Base-by-base conservation (phyloP, 1,140 invertebrate species). In the Anastrepha ludens region DNA sequence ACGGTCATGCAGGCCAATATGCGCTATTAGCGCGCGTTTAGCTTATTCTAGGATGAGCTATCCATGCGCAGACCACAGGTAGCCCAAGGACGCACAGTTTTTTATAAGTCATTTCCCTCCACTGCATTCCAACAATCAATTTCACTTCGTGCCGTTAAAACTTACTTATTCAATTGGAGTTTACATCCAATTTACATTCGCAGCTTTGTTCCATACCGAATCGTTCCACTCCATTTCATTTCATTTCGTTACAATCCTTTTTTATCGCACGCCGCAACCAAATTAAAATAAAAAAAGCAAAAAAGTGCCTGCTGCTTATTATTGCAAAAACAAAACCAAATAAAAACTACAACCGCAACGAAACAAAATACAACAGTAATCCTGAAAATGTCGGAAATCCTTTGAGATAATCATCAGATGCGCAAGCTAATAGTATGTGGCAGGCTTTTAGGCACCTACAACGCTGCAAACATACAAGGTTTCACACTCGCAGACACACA, bases 321-420 rank as follows among this genome's bases (percentile, higher is more conserved):
- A 17, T 70, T 15, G 15, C 0, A 44, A 29, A 47, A 70, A 44
- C 39, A 74, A 41, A 17, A 44, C 39, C 67, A 74, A 47, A 0
- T 11, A 47, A 41, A 6, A 74, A 44, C 67, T 15, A 44, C 67
- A 74, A 47, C 39, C 15, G 17, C 15, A 47, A 44, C 44, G 67
- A 41, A 17, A 44, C 41, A 74, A n/a, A 74, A 74, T 11, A 1
- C 9, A 74, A 47, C 41, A 74, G 39, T 74, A 74, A 67, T 74
- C 41, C 67, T 74, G 41, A 74, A 74, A 74, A 47, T 74, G 15
- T 17, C 67, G 67, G 67, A 74, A 74, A 74, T 74, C 67, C 67
- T 74, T 74, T 74, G 67, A 47, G 67, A 74, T 74, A 74, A 74
- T 74, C 67, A 74, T 41, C 67, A 74, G 13, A 55, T 70, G 9